phyloP scores from a whole-genome alignment of 2,113 vertebrate species.

The Chamaea fasciata region DNA sequence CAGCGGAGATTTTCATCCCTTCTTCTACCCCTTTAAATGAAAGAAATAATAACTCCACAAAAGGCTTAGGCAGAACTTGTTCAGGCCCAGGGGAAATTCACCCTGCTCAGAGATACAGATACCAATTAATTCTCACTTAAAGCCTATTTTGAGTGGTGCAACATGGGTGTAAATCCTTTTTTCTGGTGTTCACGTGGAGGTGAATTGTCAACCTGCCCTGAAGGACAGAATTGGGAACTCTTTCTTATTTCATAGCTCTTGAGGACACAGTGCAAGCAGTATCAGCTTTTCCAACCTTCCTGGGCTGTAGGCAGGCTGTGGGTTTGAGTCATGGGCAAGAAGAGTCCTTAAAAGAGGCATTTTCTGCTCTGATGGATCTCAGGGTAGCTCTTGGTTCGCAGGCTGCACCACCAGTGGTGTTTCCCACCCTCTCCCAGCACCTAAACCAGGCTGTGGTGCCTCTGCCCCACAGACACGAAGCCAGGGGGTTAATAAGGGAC shows the following conservation, averaged over 20 bases:
- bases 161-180: not conserved
- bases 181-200: not conserved
- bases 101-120: not conserved
- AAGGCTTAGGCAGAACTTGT: not conserved
- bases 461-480: not conserved
- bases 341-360: not conserved
- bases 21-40: not conserved
- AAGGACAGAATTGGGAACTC: not conserved
- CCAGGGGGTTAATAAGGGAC: not conserved
- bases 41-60: conserved; percentile 11
- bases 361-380: not conserved
- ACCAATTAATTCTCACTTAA: conserved; percentile 32
- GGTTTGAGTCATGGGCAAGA: not conserved
- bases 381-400: not conserved
- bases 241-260: not conserved
- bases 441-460: not conserved
- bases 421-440: not conserved
- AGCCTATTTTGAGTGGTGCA: not conserved
- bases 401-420: accelerated
- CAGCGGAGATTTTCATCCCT: conserved; percentile 5
- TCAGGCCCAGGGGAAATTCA: conserved; percentile 11
- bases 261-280: not conserved
- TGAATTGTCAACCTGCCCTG: not conserved
- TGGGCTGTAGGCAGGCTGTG: not conserved
- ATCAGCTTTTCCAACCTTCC: not conserved